These are phyloP conservation scores for Venturia canescens DNA, from an alignment of 1,140 invertebrate genomes.

Conservation along the genomic window DNA sequence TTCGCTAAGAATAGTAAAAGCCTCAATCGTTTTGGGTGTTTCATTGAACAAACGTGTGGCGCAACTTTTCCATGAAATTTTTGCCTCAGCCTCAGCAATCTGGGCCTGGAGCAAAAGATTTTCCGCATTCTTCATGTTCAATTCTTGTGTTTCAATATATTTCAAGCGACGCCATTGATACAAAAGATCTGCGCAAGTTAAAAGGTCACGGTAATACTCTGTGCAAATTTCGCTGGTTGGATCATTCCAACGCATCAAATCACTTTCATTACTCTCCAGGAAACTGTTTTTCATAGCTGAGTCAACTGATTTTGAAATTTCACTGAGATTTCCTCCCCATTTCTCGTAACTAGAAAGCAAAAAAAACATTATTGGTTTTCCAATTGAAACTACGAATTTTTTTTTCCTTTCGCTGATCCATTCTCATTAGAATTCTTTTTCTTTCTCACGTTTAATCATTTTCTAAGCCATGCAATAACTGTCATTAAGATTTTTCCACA, in stretches of 20 bases:
- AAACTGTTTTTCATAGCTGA: conserved; percentile 51
- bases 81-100: conserved; percentile 63
- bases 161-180: conserved; percentile 64
- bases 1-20: conserved; percentile 60
- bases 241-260: conserved; percentile 63
- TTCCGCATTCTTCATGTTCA: conserved; percentile 60
- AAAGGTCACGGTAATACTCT: conserved; percentile 59
- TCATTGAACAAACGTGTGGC: conserved; percentile 66
- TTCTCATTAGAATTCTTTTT: no score
- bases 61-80: conserved; percentile 63
- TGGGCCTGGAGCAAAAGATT: conserved; percentile 60
- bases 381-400: no score
- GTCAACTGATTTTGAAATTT: conserved; percentile 59
- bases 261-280: conserved; percentile 50
- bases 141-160: conserved; percentile 55
- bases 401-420: no score
- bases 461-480: no score
- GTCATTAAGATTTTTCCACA: no score
- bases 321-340: conserved; percentile 59
- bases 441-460: no score
- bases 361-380: no score
- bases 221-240: conserved; percentile 64
- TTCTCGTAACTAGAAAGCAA: conserved; percentile 61
- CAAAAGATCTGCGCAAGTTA: conserved; percentile 54
- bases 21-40: conserved; percentile 63